phyloP scores from a whole-genome alignment of 1,140 invertebrate species.

The Solen grandis region DNA sequence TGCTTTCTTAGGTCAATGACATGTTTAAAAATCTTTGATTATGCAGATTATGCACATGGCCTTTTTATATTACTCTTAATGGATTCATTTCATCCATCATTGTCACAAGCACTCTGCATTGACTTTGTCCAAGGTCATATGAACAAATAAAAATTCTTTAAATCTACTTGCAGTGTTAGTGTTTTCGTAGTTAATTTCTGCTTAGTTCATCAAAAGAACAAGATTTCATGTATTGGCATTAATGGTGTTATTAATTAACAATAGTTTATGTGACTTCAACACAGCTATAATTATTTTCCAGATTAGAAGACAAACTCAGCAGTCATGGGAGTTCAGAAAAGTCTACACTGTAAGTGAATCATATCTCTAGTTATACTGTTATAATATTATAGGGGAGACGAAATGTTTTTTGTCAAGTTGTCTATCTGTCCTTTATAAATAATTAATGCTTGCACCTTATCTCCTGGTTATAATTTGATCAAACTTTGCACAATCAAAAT shows the following conservation, averaged over 20 bases:
- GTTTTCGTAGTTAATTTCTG: neutral
- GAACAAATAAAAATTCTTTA: neutral
- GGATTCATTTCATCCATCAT: too few species aligned
- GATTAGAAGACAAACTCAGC: slow-evolving; percentile 73
- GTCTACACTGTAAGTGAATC: slow-evolving; percentile 70
- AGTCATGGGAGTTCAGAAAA: slow-evolving; percentile 69
- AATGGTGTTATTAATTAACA: neutral
- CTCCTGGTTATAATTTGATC: too few species aligned
- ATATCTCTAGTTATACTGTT: neutral
- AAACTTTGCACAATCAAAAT: too few species aligned
- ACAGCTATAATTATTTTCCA: slow-evolving; percentile 27
- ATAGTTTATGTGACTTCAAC: neutral
- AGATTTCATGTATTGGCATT: neutral
- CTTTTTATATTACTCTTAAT: too few species aligned
- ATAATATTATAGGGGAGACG: neutral
- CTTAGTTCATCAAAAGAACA: neutral
- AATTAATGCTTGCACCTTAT: too few species aligned
- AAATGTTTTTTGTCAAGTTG: neutral
- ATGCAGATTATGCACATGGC: too few species aligned
- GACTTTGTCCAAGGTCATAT: neutral
- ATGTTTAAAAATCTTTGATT: too few species aligned
- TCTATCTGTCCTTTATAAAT: neutral
- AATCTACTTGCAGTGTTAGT: neutral
- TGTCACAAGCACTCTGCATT: too few species aligned
- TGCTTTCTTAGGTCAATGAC: too few species aligned